These are phyloP conservation scores for Caenorhabditis sinica DNA, from an alignment of 2,888 invertebrate genomes.

Conservation along the genomic window DNA sequence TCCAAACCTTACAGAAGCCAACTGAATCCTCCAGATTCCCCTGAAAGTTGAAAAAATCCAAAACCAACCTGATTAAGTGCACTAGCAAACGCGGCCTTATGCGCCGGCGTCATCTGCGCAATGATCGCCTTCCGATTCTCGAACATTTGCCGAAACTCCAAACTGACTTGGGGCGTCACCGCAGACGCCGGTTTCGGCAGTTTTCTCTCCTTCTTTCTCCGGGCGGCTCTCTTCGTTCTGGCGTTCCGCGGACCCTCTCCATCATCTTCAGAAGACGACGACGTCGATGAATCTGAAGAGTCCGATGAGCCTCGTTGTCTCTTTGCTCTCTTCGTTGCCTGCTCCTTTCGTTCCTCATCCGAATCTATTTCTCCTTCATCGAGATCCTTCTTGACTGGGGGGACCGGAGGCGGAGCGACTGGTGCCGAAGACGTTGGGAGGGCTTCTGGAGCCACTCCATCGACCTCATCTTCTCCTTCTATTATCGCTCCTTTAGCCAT, in stretches of 20 bases:
- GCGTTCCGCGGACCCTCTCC: slow-evolving; percentile 49
- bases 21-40: too few species aligned
- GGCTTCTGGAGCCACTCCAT: neutral
- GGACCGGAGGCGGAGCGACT: neutral
- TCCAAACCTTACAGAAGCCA: too few species aligned
- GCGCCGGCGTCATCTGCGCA: slow-evolving; percentile 65
- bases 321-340: slow-evolving; percentile 35
- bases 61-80: slow-evolving; percentile 65
- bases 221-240: slow-evolving; percentile 54
- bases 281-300: slow-evolving; percentile 52
- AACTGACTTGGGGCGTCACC: slow-evolving; percentile 12
- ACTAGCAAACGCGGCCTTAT: slow-evolving; percentile 67
- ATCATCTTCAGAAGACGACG: slow-evolving; percentile 59
- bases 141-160: slow-evolving; percentile 65
- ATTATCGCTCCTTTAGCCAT: slow-evolving; percentile 54
- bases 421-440: slow-evolving; percentile 2
- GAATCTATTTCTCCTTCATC: slow-evolving; percentile 75
- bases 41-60: neutral
- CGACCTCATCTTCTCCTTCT: slow-evolving; percentile 7
- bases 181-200: slow-evolving; percentile 1
- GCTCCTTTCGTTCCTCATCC: slow-evolving; percentile 67
- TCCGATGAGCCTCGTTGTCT: slow-evolving; percentile 15
- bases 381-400: slow-evolving; percentile 36
- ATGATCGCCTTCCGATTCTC: slow-evolving; percentile 73
- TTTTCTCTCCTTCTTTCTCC: slow-evolving; percentile 66